Percentiles rank a stretch among this genome's conserved stretches.
These are phyloP conservation scores for Temnothorax unifasciatus DNA, from an alignment of 2,888 invertebrate species.

Conservation along the genomic window DNA sequence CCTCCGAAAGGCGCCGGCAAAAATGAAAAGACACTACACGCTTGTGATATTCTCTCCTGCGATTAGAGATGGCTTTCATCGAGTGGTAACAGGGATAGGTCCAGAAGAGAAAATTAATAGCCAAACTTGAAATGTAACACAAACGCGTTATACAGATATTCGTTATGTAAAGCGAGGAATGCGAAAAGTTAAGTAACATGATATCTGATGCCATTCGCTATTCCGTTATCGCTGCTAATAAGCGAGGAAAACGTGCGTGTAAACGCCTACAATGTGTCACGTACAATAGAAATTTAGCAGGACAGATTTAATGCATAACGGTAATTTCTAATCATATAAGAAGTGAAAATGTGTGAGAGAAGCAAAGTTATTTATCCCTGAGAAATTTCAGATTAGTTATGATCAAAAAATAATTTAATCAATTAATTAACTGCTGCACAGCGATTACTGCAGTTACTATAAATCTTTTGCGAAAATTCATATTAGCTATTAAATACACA, in stretches of 20 bases:
- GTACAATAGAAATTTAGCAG: slow-evolving; percentile 15
- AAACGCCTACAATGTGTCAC: slow-evolving; percentile 33
- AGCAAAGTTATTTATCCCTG: not conserved
- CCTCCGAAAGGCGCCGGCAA: slow-evolving; percentile 13
- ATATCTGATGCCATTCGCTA: slow-evolving; percentile 4
- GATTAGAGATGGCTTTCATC: slow-evolving; percentile 7
- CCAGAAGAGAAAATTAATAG: slow-evolving; percentile 7
- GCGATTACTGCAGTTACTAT: not conserved
- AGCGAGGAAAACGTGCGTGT: slow-evolving; percentile 40
- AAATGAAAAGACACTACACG: slow-evolving; percentile 27
- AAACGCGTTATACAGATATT: slow-evolving; percentile 9
- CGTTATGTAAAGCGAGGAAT: slow-evolving; percentile 27
- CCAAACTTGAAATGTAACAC: slow-evolving; percentile 4
- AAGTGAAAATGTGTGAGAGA: not conserved
- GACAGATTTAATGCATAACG: slow-evolving; percentile 24
- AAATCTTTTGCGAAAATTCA: slow-evolving; percentile 9
- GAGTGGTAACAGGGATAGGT: not conserved
- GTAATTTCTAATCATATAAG: not conserved
- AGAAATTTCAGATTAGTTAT: not conserved
- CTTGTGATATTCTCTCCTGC: not conserved
- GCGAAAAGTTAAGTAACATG: slow-evolving; percentile 30
- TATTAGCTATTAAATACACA: not conserved
- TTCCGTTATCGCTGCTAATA: slow-evolving; percentile 28
- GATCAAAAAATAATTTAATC: not conserved
- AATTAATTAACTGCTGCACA: not conserved